Evolutionary conservation across 2,797 vertebrate genomes (phyloP), one percentile per base, ranked within the genome.

Genomic region (Ataeniobius toweri): DNA sequence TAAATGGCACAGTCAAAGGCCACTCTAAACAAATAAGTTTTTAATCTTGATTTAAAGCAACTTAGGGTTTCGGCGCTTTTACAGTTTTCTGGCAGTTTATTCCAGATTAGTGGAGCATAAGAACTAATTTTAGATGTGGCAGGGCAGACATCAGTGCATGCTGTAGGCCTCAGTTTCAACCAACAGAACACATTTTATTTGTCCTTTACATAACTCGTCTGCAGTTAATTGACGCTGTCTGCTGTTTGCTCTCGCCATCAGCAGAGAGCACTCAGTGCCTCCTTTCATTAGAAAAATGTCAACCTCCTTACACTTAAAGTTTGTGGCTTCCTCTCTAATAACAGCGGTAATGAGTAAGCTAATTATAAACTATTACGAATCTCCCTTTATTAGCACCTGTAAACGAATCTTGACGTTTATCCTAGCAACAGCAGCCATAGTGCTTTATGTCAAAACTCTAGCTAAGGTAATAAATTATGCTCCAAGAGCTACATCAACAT

Each of bases 371-470:
- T 88, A 84, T 87, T 88, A 93, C 91, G 89, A 91, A 93, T 92
- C 83, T 83, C 72, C 73, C 82, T 88, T 91, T 90, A 91, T 93
- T 92, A 93, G 90, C 51, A 79, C 77, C 85, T 78, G 76, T 92
- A 92, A 94, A 93, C 83, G 79, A 92, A 89, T 89, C 89, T 92
- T 93, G 90, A 93, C 90, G 93, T 93, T 86, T 87, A 91, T 90
- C 80, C 85, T n/a, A 80, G 81, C 78, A 87, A 84, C 83, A 73
- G 79, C 74, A 77, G 83, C 77, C 56, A 61, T 59, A 16, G 59
- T 68, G 84, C 80, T 71, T 87, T 76, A 78, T 26, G 70, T 83
- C 73, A 59, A 74, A 74, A 69, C 73, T 85, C 71, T 78, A 82
- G 88, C 82, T 39, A 77, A 67, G 88, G 75, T 84, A 79, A 85